A percentile compares a stretch with the other conserved stretches of the same genome.
These are phyloP conservation scores for Alligator mississippiensis DNA, from an alignment of 2,113 vertebrate genomes.

Conservation along the genomic window DNA sequence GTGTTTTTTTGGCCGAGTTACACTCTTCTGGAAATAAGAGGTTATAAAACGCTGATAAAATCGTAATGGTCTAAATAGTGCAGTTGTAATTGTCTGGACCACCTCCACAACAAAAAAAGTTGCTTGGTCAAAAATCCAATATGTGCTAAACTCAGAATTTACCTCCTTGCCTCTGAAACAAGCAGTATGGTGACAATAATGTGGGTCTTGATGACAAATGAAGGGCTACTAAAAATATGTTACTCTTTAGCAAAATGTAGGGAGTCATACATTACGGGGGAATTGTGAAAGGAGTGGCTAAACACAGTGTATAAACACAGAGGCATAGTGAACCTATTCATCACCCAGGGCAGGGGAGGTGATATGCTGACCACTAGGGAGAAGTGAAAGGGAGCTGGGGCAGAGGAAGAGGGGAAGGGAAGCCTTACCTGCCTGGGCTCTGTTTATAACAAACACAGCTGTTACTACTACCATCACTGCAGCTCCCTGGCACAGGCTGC, in stretches of 20 bases:
- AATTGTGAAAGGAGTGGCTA: background rate
- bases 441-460: too few species aligned
- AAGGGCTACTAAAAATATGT: background rate
- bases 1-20: background rate
- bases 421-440: too few species aligned
- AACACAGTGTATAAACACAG: background rate
- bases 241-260: background rate
- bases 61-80: background rate
- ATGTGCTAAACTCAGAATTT: constrained; percentile 15
- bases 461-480: too few species aligned
- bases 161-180: background rate
- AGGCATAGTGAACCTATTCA: background rate
- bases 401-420: too few species aligned
- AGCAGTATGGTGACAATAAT: constrained; percentile 2
- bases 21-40: background rate
- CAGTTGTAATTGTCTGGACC: background rate
- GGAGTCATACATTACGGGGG: constrained; percentile 2
- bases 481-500: too few species aligned
- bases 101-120: background rate
- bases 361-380: too few species aligned
- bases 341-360: background rate
- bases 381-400: background rate
- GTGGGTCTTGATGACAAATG: constrained; percentile 34
- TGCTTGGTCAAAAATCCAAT: constrained; percentile 23
- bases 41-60: background rate